Evolutionary conservation across 2,888 invertebrate genomes (phyloP), one percentile per base, ranked within the genome.

Genomic region (Ornithoptera priamus): DNA sequence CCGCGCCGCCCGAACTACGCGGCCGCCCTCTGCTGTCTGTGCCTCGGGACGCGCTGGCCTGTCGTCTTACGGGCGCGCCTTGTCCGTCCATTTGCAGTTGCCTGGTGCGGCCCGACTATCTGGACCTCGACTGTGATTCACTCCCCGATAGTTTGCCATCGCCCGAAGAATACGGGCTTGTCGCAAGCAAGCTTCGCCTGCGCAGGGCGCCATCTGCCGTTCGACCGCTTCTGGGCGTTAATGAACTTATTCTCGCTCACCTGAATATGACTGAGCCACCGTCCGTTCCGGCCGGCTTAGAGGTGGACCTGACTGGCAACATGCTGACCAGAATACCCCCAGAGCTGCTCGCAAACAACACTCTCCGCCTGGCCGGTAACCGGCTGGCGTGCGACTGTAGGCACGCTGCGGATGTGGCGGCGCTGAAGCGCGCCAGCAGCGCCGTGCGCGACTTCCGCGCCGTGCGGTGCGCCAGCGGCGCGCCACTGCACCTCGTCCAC

Each of bases 361-460:
- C 17, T 0, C 53, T 53, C 53, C 18, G n/a, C 59, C 70, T 81
- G 1, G 53, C 70, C 6, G 53, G 66, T 42, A 80, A 79, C 71
- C n/a, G 1, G 1, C 68, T 79, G 12, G 60, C 50, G 1, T 39
- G 24, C 0, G 62, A 5, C 42, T 79, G 39, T 67, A 64, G 6
- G 63, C 81, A 53, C 53, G n/a, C 53, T 10, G 53, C 53, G 81
- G 82, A 68, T 76, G 76, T 17, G 60, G 81, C 15, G 65, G 17
- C 10, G 39, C 39, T 39, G 39, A 8, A 10, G 5, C 82, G 82
- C 70, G 71, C 73, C 46, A 81, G 82, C 67, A 69, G 30, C 18
- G 67, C 72, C 65, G 46, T 64, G 1, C 69, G 62, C 5, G 70
- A 66, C 39, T 59, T 78, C n/a, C 65, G 39, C 57, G 67, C 57